These are phyloP conservation scores for Megalonaias nervosa DNA, from an alignment of 1,140 invertebrate genomes.

Conservation along the genomic window DNA sequence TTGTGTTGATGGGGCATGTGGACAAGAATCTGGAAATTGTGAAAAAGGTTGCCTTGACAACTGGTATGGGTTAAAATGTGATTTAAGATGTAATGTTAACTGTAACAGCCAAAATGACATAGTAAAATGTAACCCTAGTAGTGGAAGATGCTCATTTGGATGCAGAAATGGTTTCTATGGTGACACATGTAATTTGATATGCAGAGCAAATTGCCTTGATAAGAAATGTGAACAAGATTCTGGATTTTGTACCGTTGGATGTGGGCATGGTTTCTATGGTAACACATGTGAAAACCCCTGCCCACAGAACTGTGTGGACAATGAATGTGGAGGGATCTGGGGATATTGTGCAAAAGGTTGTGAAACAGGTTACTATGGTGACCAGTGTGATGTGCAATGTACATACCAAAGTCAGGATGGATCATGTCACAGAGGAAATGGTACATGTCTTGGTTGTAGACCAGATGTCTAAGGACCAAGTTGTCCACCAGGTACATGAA, in stretches of 20 bases:
- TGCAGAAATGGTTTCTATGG: constrained; percentile 31
- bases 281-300: constrained; percentile 18
- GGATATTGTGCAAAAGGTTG: constrained; percentile 21
- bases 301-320: constrained; percentile 5
- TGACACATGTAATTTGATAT: not conserved
- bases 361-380: constrained; percentile 12
- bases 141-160: constrained; percentile 17
- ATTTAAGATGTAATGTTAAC: constrained; percentile 4
- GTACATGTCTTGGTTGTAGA: constrained; percentile 22
- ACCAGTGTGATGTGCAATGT: constrained; percentile 12
- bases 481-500: too few relatives aligned
- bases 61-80: constrained; percentile 18
- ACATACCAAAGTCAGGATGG: constrained; percentile 20
- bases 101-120: constrained; percentile 14
- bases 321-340: not conserved
- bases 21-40: constrained; percentile 15
- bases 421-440: constrained; percentile 10
- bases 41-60: constrained; percentile 5
- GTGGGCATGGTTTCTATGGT: constrained; percentile 21
- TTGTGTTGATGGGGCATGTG: constrained; percentile 21
- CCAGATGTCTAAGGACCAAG: too few relatives aligned
- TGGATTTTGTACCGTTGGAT: constrained; percentile 14
- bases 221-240: constrained; percentile 7
- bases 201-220: constrained; percentile 20
- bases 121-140: constrained; percentile 13